Percentiles rank a stretch among this genome's conserved stretches.
Evolutionary conservation across 1,140 invertebrate species (phyloP).

Genomic region (Drosophila burlai): DNA sequence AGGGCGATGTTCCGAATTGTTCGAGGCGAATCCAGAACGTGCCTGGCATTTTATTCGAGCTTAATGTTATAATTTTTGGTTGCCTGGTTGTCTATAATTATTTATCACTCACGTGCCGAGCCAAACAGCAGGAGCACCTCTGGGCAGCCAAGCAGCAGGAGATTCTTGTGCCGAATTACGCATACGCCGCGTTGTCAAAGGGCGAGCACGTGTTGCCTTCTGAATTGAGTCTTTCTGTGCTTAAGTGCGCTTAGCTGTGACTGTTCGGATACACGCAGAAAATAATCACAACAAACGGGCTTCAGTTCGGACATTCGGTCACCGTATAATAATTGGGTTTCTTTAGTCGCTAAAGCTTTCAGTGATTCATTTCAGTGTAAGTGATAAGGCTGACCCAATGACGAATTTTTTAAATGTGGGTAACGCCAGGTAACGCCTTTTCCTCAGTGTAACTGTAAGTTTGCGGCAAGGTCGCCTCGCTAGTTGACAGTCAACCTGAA

Average conservation of each 20-base stretch:
- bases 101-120: slow-evolving; percentile 71
- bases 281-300: background rate
- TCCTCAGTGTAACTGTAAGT: slow-evolving; percentile 2
- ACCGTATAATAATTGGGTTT: background rate
- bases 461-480: slow-evolving; percentile 35
- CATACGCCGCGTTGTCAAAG: slow-evolving; percentile 62
- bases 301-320: too few species aligned
- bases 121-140: slow-evolving; percentile 24
- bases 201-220: slow-evolving; percentile 47
- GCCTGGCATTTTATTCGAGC: slow-evolving; percentile 58
- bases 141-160: slow-evolving; percentile 4
- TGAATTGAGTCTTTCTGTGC: slow-evolving; percentile 28
- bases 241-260: slow-evolving; percentile 26
- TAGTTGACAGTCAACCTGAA: slow-evolving; percentile 60
- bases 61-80: slow-evolving; percentile 59
- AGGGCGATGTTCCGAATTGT: slow-evolving; percentile 28
- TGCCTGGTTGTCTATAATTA: slow-evolving; percentile 68
- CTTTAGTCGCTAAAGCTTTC: background rate
- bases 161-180: slow-evolving; percentile 53
- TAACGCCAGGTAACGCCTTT: background rate
- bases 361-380: too few species aligned
- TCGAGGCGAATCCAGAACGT: slow-evolving; percentile 47
- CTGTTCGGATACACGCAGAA: slow-evolving; percentile 4
- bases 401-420: background rate
- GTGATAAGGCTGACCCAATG: background rate